Conservation (phyloP, 2,113 vertebrate genomes). For the Poeciliopsis occidentalis region DNA sequence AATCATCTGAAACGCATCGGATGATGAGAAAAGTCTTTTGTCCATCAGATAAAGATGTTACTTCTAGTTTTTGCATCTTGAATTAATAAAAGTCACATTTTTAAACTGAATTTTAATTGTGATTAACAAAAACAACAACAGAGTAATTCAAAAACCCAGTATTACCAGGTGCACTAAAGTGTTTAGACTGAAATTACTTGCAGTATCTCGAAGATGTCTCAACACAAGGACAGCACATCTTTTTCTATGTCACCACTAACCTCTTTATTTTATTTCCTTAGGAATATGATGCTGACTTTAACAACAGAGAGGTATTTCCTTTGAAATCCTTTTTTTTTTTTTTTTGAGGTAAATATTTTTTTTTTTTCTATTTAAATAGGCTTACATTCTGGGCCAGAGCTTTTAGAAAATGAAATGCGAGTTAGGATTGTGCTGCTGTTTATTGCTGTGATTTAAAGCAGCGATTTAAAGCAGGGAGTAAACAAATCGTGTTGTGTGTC, state of each 20-base stretch:
- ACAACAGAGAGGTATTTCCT: background rate
- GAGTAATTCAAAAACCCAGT: conserved; percentile 1
- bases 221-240: background rate
- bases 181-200: background rate
- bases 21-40: background rate
- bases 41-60: background rate
- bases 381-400: background rate
- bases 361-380: background rate
- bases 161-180: background rate
- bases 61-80: background rate
- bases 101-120: conserved; percentile 6
- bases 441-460: conserved; percentile 2
- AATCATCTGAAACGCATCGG: background rate
- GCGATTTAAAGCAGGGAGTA: background rate
- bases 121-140: conserved; percentile 11
- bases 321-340: background rate
- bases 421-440: background rate
- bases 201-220: background rate
- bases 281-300: conserved; percentile 13
- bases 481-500: conserved; percentile 16
- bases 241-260: conserved; percentile 3
- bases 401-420: conserved; percentile 3
- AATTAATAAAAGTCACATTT: background rate
- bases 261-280: background rate
- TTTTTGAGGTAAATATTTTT: background rate